Percentiles rank a stretch among this genome's conserved stretches.
Evolutionary conservation across 2,797 vertebrate species (phyloP).

Genomic region (Siniperca undulata): DNA sequence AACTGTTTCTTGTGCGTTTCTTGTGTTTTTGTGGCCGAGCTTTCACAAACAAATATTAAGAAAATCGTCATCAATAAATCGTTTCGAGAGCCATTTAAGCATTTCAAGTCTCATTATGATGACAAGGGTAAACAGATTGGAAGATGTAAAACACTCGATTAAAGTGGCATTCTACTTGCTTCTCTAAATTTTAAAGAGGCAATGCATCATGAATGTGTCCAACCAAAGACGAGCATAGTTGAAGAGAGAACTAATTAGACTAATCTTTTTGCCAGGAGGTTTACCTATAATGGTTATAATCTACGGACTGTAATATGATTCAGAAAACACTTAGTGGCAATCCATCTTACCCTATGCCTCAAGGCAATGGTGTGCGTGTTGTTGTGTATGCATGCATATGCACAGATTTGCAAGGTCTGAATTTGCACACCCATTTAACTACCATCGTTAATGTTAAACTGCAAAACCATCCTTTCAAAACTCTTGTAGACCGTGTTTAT

Average conservation of each 20-base stretch:
- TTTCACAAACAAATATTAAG: slow-evolving; percentile 72
- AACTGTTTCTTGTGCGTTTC: slow-evolving; percentile 37
- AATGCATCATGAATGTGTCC: slow-evolving; percentile 78
- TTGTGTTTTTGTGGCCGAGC: slow-evolving; percentile 26
- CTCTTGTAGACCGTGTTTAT: not conserved
- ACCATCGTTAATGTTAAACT: slow-evolving; percentile 14
- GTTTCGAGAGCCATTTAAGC: slow-evolving; percentile 70
- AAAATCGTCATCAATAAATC: slow-evolving; percentile 69
- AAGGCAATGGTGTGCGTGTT: slow-evolving; percentile 51
- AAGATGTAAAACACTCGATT: slow-evolving; percentile 82
- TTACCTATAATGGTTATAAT: slow-evolving; percentile 86
- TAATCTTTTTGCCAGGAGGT: slow-evolving; percentile 83
- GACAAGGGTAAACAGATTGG: slow-evolving; percentile 80
- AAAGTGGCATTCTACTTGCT: slow-evolving; percentile 75
- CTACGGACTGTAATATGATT: slow-evolving; percentile 81
- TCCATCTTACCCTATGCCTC: slow-evolving; percentile 78
- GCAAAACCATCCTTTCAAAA: not conserved
- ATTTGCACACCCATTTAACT: slow-evolving; percentile 22
- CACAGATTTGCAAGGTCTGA: slow-evolving; percentile 31
- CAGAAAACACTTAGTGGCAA: slow-evolving; percentile 77
- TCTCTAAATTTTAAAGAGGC: slow-evolving; percentile 79
- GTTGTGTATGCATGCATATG: slow-evolving; percentile 19
- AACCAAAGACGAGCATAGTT: slow-evolving; percentile 71
- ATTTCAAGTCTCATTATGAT: slow-evolving; percentile 75
- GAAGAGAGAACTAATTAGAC: slow-evolving; percentile 83